Evolutionary conservation across 2,888 invertebrate genomes (phyloP).

Genomic region (Margaritifera margaritifera): DNA sequence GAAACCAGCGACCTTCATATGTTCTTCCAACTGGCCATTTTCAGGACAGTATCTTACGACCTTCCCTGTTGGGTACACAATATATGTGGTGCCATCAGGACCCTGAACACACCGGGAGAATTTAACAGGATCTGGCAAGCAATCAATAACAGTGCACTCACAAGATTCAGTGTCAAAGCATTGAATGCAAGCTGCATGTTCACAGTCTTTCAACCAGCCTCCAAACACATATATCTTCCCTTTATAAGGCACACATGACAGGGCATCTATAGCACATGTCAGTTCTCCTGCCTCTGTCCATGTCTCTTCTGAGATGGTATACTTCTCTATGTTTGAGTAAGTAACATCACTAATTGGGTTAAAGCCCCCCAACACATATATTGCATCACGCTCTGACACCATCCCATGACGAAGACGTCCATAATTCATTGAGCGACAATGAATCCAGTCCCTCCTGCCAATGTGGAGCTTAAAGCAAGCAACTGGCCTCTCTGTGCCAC

Average conservation of each 20-base stretch:
- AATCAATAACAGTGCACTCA: constrained; percentile 36
- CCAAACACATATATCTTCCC: constrained; percentile 43
- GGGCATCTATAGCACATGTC: constrained; percentile 37
- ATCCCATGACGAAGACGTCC: constrained; percentile 38
- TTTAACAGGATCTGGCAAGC: constrained; percentile 38
- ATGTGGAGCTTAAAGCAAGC: constrained; percentile 39
- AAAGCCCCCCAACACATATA: constrained; percentile 41
- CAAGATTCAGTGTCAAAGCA: constrained; percentile 35
- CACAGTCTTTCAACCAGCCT: constrained; percentile 40
- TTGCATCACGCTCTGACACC: constrained; percentile 33
- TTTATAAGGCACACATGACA: constrained; percentile 34
- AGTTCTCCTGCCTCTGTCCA: constrained; percentile 42
- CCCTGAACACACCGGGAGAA: constrained; percentile 39
- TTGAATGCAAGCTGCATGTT: constrained; percentile 38
- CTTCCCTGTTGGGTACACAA: constrained; percentile 46
- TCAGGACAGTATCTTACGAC: constrained; percentile 37
- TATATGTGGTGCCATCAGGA: constrained; percentile 30
- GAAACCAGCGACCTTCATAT: constrained; percentile 41
- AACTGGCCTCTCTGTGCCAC: constrained; percentile 38
- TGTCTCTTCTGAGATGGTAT: constrained; percentile 39
- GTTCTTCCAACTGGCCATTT: constrained; percentile 26
- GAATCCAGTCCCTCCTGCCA: constrained; percentile 38
- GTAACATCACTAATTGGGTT: constrained; percentile 40
- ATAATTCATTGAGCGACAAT: constrained; percentile 41
- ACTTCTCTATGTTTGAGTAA: constrained; percentile 37